Percentiles rank a stretch among this genome's conserved stretches.
These are phyloP conservation scores for Micromesistius poutassou DNA, from an alignment of 2,797 vertebrate species.

Conservation along the genomic window DNA sequence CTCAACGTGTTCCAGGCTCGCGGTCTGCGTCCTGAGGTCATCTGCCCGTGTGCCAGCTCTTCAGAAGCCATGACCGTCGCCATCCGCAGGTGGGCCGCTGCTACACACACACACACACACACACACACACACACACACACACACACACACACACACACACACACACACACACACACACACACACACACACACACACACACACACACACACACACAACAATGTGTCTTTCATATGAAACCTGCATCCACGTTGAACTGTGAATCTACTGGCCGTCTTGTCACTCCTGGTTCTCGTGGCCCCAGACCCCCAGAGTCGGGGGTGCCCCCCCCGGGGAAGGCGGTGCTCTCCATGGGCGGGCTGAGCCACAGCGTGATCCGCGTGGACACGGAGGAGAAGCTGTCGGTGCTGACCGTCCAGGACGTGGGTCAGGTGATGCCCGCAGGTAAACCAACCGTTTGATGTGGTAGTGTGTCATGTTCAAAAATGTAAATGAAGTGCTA, in stretches of 20 bases:
- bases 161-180: too few relatives aligned
- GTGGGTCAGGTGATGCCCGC: conserved; percentile 94
- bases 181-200: too few relatives aligned
- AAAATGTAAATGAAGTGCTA: too few relatives aligned
- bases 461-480: too few relatives aligned
- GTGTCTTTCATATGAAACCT: neutral
- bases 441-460: conserved; percentile 67
- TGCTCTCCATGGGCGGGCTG: conserved; percentile 91
- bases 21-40: conserved; percentile 91
- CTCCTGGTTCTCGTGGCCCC: conserved; percentile 18
- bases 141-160: too few relatives aligned
- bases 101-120: too few relatives aligned
- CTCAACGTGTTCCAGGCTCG: conserved; percentile 93
- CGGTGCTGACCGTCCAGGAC: conserved; percentile 92
- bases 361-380: conserved; percentile 91
- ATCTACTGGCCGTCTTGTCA: neutral
- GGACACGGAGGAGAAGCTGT: conserved; percentile 92
- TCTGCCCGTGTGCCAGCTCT: conserved; percentile 93
- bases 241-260: too few relatives aligned
- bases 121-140: too few relatives aligned
- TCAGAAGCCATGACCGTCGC: conserved; percentile 91
- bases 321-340: conserved; percentile 88
- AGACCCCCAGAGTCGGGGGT: conserved; percentile 89
- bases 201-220: too few relatives aligned
- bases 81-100: conserved; percentile 82